phyloP scores from a whole-genome alignment of 2,113 vertebrate genomes.

The Podarcis cretensis region DNA sequence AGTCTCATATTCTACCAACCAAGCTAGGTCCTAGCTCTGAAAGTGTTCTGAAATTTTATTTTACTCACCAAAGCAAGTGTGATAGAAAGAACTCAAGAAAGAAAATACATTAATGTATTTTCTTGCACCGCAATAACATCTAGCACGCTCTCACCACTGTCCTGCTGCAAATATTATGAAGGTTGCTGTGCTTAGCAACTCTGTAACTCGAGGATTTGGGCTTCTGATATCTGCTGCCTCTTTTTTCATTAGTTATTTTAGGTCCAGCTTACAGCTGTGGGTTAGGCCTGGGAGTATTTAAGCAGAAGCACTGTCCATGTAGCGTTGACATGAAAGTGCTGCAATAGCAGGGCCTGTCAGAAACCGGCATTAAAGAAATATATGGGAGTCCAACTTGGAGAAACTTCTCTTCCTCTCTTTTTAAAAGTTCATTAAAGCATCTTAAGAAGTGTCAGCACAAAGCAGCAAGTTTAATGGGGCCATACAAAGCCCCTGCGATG shows the following conservation, averaged over 20 bases:
- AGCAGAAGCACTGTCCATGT: background rate
- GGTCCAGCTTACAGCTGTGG: background rate
- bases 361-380: slow-evolving; percentile 13
- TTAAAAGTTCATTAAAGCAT: slow-evolving; percentile 17
- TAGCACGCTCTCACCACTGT: background rate
- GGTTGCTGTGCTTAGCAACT: slow-evolving; percentile 28
- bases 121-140: background rate
- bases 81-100: background rate
- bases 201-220: rapidly evolving
- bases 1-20: no score
- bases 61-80: background rate
- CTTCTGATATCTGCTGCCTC: slow-evolving; percentile 5
- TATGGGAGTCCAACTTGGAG: background rate
- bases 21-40: no score
- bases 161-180: slow-evolving; percentile 2
- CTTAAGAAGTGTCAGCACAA: background rate
- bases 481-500: background rate
- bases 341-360: background rate
- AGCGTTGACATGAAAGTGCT: background rate
- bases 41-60: background rate
- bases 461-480: background rate
- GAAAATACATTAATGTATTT: background rate
- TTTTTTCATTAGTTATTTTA: background rate
- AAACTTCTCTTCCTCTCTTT: slow-evolving; percentile 3
- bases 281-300: slow-evolving; percentile 30